Evolutionary conservation across 1,140 invertebrate genomes (phyloP), one percentile per base, ranked within the genome.

Genomic region (Rhopalosiphum padi): DNA sequence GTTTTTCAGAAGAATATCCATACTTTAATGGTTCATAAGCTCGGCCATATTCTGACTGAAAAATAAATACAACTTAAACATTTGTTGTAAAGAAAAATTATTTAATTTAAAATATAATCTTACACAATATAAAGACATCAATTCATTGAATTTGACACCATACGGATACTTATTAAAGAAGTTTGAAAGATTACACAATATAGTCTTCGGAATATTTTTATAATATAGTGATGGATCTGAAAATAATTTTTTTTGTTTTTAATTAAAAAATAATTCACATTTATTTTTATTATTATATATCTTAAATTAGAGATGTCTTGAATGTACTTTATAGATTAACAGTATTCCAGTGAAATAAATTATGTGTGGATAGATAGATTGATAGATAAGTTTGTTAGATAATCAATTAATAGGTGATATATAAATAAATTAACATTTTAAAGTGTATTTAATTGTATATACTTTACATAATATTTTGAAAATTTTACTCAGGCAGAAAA

Each of bases 131-230:
- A 93, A n/a, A 41, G 23, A 5, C 41, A 43, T 43, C 23, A 93
- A 2, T 37, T 86, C 15, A 18, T 85, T 3, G 0, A 93, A 41
- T 15, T 18, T 35, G 18, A 93, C 15, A 7, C 91, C 91, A 86
- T 0, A 30, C 5, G 2, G 46, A 55, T 85, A 2, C 2, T 93
- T 86, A 6, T 93, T 5, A 51, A 93, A 93, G 18, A 93, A 93
- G 0, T 18, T n/a, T n/a, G 91, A 86, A 30, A 93, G 35, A 41
- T 93, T 83, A 41, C 43, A 15, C 7, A 93, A 53, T 30, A 93
- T 23, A 85, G 77, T 86, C 48, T 86, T 93, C 6, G 91, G 91
- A 18, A 93, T 93, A 30, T 93, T 93, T 30, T 93, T 93, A 85
- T 83, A 93, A 85, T 8, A 85, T 30, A 30, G 5, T 1, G 35